A percentile compares a stretch with the other conserved stretches of the same genome.
Conservation (phyloP, 1,140 invertebrate genomes). For the Monomorium pharaonis region DNA sequence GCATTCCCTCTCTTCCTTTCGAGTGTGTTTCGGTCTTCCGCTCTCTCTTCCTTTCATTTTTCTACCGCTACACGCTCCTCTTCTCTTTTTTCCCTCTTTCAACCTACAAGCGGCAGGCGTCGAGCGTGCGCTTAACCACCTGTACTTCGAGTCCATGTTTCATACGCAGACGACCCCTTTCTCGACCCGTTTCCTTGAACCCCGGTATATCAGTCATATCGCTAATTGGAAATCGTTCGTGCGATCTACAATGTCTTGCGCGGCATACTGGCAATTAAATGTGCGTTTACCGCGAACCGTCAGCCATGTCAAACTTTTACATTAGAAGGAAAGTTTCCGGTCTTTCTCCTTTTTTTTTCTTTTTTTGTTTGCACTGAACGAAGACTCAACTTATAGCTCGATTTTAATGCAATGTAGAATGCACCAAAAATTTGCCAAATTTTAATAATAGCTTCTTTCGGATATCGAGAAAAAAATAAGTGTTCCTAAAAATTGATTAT, state of each 20-base stretch:
- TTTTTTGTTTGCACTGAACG: not conserved
- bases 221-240: constrained; percentile 71
- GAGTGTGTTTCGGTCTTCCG: not conserved
- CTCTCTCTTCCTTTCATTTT: not conserved
- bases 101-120: constrained; percentile 41
- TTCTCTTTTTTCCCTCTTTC: constrained; percentile 3
- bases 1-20: not conserved
- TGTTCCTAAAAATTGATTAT: not conserved
- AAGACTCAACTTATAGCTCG: constrained; percentile 5
- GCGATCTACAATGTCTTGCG: constrained; percentile 69
- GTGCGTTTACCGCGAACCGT: constrained; percentile 44
- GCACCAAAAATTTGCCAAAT: not conserved
- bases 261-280: constrained; percentile 65
- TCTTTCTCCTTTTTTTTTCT: not conserved
- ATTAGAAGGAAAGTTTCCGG: constrained; percentile 43
- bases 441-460: not conserved
- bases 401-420: not conserved
- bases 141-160: constrained; percentile 43
- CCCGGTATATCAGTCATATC: constrained; percentile 69
- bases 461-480: not conserved
- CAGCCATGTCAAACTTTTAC: constrained; percentile 43
- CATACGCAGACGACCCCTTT: constrained; percentile 63
- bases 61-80: not conserved
- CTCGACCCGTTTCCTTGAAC: constrained; percentile 69
- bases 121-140: constrained; percentile 55